Base-by-base conservation (phyloP, 2,797 vertebrate species). In the Cossypha polioptera region DNA sequence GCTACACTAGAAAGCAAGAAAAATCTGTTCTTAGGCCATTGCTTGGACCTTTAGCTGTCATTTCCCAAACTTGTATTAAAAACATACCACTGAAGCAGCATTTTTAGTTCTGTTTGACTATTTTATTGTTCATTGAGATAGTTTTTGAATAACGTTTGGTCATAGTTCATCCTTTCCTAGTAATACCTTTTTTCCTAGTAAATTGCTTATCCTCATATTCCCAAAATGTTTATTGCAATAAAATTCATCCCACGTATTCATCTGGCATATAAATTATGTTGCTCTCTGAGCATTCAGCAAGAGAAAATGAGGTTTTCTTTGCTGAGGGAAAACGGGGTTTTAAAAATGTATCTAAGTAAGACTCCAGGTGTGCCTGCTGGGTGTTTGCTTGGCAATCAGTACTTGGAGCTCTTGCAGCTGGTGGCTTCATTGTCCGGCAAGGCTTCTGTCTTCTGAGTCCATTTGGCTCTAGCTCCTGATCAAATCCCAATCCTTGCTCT, bases 341-440 rank as follows among this genome's bases (percentile, higher is more conserved):
- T 12, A 2, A 18, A 45, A 73, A 76, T 47, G 14, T 5, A 5
- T 24, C 11, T 42, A 26, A 28, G 5, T 14, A 22, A 45, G 29
- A 17, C 9, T 24, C 15, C 36, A 54, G 18, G 18, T 62, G 20
- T 18, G 0, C 3, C 36, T 77, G 7, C 14, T 74, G 54, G 17
- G 7, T 73, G 11, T 24, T 78, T 57, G 17, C 11, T 58, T 79
- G 11, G 9, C 38, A 59, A 86, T 83, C 13, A 67, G 24, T 42
- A 9, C 5, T 67, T 88, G 45, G 33, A 86, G 68, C 10, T 62
- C 16, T 15, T 88, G 53, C 92, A 95, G 82, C 35, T 86, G 76
- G 14, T 80, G 16, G 8, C 12, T 79, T 36, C 9, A 58, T 72
- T 0, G 0, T 58, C 21, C 4, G 31, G 19, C 2, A 31, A 72